Percentiles rank a stretch among this genome's conserved stretches.
Evolutionary conservation across 2,113 vertebrate species (phyloP).

Genomic region (Falco punctatus): DNA sequence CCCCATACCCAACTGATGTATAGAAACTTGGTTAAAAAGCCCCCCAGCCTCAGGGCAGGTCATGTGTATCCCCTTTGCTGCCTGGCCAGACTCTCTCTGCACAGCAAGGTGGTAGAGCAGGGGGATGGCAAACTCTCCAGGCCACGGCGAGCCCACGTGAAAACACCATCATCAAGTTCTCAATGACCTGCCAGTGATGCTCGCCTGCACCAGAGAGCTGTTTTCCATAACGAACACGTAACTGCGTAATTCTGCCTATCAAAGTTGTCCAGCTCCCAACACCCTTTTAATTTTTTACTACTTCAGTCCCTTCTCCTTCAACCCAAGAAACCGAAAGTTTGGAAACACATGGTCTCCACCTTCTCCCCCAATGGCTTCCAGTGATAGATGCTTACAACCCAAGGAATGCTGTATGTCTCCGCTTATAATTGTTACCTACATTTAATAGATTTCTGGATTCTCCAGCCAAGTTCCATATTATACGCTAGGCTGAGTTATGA

Average conservation of each 20-base stretch:
- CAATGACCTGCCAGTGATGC: not conserved
- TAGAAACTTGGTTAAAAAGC: not conserved
- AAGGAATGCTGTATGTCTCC: not conserved
- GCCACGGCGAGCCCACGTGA: not conserved
- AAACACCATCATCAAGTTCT: not conserved
- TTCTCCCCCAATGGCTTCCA: not conserved
- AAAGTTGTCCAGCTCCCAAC: not conserved
- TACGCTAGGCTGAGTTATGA: conserved; percentile 59
- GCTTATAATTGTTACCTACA: not conserved
- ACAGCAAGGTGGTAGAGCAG: not conserved
- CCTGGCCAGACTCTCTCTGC: not conserved
- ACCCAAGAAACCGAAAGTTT: not conserved
- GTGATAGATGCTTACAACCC: not conserved
- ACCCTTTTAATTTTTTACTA: not conserved
- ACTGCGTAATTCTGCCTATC: not conserved
- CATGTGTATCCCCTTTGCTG: rapidly evolving
- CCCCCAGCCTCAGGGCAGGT: not conserved
- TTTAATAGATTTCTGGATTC: conserved; percentile 36
- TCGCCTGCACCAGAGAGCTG: not conserved
- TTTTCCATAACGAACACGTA: not conserved
- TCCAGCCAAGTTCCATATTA: conserved; percentile 45
- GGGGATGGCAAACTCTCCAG: not conserved
- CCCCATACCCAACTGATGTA: not conserved
- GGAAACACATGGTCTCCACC: not conserved
- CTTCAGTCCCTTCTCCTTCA: not conserved